Conservation (phyloP, 2,888 invertebrate species). For the Tinea trinotella region DNA sequence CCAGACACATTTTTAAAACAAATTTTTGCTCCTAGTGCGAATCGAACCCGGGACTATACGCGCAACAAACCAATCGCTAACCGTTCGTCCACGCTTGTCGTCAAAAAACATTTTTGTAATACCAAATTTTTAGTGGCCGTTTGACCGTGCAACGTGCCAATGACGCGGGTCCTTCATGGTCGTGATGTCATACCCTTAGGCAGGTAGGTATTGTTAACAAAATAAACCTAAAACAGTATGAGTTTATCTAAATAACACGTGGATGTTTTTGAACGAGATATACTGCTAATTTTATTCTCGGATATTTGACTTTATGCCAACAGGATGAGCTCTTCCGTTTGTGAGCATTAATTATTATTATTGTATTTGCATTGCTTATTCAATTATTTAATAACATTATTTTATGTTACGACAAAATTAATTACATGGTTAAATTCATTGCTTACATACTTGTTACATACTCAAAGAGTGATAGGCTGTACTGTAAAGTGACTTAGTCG, state of each 20-base stretch:
- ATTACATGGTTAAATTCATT: too few species aligned
- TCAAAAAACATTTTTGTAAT: too few species aligned
- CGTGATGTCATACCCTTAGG: neutral
- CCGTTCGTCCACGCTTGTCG: too few species aligned
- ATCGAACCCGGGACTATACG: too few species aligned
- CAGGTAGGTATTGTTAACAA: neutral
- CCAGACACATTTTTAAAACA: too few species aligned
- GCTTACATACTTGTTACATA: too few species aligned
- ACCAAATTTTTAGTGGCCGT: neutral
- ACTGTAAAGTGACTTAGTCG: too few species aligned
- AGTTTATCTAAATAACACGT: neutral
- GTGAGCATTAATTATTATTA: neutral
- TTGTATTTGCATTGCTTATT: neutral
- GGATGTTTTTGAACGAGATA: slow-evolving; percentile 4
- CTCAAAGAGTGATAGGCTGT: too few species aligned
- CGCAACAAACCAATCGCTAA: too few species aligned
- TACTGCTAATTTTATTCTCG: slow-evolving; percentile 33
- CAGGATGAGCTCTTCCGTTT: slow-evolving; percentile 60
- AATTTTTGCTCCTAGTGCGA: too few species aligned
- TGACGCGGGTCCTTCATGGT: neutral
- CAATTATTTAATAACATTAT: neutral
- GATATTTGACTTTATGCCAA: slow-evolving; percentile 49
- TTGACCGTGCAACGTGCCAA: neutral
- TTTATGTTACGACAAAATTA: too few species aligned
- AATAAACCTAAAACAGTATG: neutral